A percentile compares a stretch with the other conserved stretches of the same genome.
Evolutionary conservation across 2,888 invertebrate species (phyloP).

Genomic region (Lamellibrachia satsuma): DNA sequence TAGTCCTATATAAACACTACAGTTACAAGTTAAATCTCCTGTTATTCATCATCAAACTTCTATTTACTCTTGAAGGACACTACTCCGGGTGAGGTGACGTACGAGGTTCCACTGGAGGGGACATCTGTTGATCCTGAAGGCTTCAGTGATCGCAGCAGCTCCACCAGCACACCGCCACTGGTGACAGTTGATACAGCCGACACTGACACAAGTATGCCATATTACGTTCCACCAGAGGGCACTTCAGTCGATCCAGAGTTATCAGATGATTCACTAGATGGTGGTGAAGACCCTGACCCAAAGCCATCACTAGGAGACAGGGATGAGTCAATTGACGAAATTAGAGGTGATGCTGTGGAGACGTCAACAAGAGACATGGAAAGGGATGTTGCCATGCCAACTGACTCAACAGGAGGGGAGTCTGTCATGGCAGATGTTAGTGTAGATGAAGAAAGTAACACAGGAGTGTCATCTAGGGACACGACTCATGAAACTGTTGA

Average conservation of each 20-base stretch:
- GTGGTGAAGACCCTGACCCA: neutral
- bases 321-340: neutral
- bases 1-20: neutral
- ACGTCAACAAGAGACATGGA: too few species aligned
- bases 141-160: slow-evolving; percentile 4
- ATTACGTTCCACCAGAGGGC: neutral
- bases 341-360: too few species aligned
- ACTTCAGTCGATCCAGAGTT: neutral
- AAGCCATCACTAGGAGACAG: neutral
- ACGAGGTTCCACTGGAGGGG: neutral
- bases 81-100: neutral
- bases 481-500: neutral
- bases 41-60: neutral
- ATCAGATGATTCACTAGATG: slow-evolving; percentile 12
- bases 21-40: neutral
- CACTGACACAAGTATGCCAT: neutral
- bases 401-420: neutral
- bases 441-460: neutral
- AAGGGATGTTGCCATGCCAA: neutral
- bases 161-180: neutral
- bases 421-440: neutral
- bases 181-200: neutral
- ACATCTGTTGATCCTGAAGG: neutral
- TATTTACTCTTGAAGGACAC: neutral
- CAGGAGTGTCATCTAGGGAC: neutral